Evolutionary conservation across 37 sponge, comb jelly and placozoan species (phyloP).

Genomic region (Chondrosia reniformis): DNA sequence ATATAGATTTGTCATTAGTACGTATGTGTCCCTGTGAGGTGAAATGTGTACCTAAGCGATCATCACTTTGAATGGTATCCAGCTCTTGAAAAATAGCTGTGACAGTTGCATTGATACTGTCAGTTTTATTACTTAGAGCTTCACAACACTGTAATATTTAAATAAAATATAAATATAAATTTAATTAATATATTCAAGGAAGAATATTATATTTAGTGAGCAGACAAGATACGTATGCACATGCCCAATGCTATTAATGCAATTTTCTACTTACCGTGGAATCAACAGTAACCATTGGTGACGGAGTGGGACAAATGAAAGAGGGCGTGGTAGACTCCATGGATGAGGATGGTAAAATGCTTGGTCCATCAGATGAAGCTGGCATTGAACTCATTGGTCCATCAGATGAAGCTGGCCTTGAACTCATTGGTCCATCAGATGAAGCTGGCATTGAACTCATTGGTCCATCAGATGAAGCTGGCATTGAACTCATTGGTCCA

Average conservation of each 20-base stretch:
- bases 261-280: too few relatives aligned
- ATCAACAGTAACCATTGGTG: background rate
- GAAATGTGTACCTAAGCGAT: too few relatives aligned
- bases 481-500: too few relatives aligned
- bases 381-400: background rate
- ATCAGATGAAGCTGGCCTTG: background rate
- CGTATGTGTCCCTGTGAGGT: too few relatives aligned
- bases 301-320: too few relatives aligned
- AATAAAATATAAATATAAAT: background rate
- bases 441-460: background rate
- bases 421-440: background rate
- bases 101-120: background rate
- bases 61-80: too few relatives aligned
- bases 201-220: background rate
- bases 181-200: background rate
- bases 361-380: background rate
- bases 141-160: slow-evolving; percentile 3
- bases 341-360: background rate
- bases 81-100: background rate
- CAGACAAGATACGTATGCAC: too few relatives aligned
- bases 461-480: background rate
- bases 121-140: background rate
- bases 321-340: background rate
- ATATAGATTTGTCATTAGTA: too few relatives aligned
- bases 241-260: too few relatives aligned